Base-by-base conservation (phyloP, 30 jellyfish, hydroid and myxozoan genomes). In the Catostylus mosaicus region DNA sequence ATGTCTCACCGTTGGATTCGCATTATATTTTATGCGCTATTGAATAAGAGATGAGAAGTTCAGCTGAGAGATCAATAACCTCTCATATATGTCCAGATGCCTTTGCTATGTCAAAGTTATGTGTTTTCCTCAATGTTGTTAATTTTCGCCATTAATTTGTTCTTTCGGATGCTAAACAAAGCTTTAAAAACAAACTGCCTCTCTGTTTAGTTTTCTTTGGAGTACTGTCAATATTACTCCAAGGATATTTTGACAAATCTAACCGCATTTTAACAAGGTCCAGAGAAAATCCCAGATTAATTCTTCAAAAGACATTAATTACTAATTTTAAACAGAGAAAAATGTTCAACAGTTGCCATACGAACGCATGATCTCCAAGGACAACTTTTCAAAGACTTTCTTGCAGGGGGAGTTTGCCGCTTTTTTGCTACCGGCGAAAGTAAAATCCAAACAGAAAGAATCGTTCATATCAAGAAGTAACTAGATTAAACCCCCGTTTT, bases 1-100 rank as follows among this genome's bases (percentile, higher is more conserved):
- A 81, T 27, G 91, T 33, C 73, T 34, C 91, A 32, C 91, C 91
- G 72, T 81, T 34, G 85, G 91, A 81, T 59, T 67, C 91, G 77
- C 68, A 67, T 81, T 81, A 81, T 67, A 40, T 37, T 35, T 81
- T 81, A 67, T 45, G 54, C 81, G 84, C 81, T 81, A 18, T 68
- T 73, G 81, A 59, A 47, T 40, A 52, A 81, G 84, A 67, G 63
- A 47, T 47, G 72, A 66, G 91, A 84, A 66, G 84, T 51, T 67
- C 83, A 35, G 67, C 91, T 81, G 91, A 23, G 91, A 60, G 91
- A 81, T 81, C 84, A 48, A 75, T 43, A 73, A 73, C 84, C 61
- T 73, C 38, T 61, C 43, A 35, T 9, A 10, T 20, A 1, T 61
- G 74, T 11, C 69, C 69, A 56, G 30, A 56, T 26, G 69, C 69